A percentile compares a stretch with the other conserved stretches of the same genome.
phyloP scores from a whole-genome alignment of 2,888 invertebrate genomes.

The Campoplex capitator region DNA sequence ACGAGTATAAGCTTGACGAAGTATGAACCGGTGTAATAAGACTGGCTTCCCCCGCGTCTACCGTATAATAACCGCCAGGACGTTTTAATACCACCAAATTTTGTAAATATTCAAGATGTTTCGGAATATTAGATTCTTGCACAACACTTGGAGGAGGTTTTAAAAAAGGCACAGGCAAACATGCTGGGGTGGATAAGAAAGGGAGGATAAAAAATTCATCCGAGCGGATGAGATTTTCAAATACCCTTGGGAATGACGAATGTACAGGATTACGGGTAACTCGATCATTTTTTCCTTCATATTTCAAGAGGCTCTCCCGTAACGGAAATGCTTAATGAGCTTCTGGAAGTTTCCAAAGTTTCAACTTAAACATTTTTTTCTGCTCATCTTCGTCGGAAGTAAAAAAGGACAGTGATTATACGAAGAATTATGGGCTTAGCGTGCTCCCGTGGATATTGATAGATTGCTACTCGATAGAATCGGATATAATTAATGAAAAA shows the following conservation, averaged over 20 bases:
- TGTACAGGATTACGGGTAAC: neutral
- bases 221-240: neutral
- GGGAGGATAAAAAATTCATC: constrained; percentile 41
- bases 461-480: neutral
- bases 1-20: constrained; percentile 38
- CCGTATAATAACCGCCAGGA: constrained; percentile 40
- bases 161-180: neutral
- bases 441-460: neutral
- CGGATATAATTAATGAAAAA: neutral
- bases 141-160: neutral
- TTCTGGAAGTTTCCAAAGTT: constrained; percentile 26
- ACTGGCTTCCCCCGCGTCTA: neutral
- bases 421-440: neutral
- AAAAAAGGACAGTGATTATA: neutral
- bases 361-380: neutral
- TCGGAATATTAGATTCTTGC: neutral
- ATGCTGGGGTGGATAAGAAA: neutral
- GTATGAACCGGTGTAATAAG: constrained; percentile 55
- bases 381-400: neutral
- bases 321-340: constrained; percentile 50
- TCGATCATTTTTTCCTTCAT: constrained; percentile 24
- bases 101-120: constrained; percentile 63
- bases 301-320: neutral
- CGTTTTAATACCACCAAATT: constrained; percentile 37
- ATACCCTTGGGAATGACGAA: constrained; percentile 40